phyloP scores from a whole-genome alignment of 1,140 invertebrate species.

The Drosophila quadrilineata region DNA sequence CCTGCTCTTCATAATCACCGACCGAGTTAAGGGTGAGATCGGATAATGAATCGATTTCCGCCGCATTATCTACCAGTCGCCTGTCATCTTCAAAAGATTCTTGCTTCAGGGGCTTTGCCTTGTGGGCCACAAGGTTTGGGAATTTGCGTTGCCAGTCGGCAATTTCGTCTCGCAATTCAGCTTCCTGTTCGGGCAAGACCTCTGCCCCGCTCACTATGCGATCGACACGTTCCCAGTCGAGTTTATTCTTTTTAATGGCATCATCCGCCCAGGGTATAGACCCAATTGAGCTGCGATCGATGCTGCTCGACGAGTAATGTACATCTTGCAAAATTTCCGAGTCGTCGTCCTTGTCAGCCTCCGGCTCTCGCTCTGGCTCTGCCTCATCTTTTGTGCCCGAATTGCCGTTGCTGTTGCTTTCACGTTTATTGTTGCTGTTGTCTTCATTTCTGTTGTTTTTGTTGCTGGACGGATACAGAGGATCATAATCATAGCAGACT shows the following conservation, averaged over 20 bases:
- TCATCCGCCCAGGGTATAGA: slow-evolving; percentile 80
- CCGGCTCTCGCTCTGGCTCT: slow-evolving; percentile 26
- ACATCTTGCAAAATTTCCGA: slow-evolving; percentile 71
- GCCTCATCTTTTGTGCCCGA: slow-evolving; percentile 34
- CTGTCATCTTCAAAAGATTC: slow-evolving; percentile 52
- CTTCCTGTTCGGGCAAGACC: slow-evolving; percentile 52
- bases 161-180: slow-evolving; percentile 70
- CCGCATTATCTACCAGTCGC: slow-evolving; percentile 20
- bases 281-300: slow-evolving; percentile 76
- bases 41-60: slow-evolving; percentile 60
- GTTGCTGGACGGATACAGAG: slow-evolving; percentile 28
- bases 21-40: slow-evolving; percentile 67
- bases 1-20: slow-evolving; percentile 51
- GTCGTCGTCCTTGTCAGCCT: slow-evolving; percentile 63
- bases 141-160: slow-evolving; percentile 75
- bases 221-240: slow-evolving; percentile 77
- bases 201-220: slow-evolving; percentile 68
- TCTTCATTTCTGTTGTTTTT: slow-evolving; percentile 39
- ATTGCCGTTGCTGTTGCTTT: slow-evolving; percentile 24
- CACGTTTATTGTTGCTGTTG: slow-evolving; percentile 27
- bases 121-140: slow-evolving; percentile 46
- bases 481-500: slow-evolving; percentile 25
- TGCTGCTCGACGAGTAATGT: slow-evolving; percentile 75
- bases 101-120: slow-evolving; percentile 40
- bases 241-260: slow-evolving; percentile 77